Conservation (phyloP, 2,888 invertebrate species). For the Tiphia femorata region DNA sequence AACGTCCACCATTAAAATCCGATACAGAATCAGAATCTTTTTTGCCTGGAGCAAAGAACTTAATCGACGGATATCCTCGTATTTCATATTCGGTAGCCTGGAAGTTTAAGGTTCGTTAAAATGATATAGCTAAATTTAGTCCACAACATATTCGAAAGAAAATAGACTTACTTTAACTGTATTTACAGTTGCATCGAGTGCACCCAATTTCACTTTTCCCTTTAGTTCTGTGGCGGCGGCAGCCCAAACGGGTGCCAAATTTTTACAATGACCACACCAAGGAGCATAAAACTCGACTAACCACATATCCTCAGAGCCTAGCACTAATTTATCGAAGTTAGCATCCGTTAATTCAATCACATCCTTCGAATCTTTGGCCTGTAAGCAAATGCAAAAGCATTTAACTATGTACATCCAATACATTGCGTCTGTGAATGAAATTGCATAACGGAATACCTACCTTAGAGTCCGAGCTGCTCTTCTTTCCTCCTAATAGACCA, state of each 20-base stretch:
- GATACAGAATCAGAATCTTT: constrained; percentile 78
- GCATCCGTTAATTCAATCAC: constrained; percentile 95
- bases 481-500: constrained; percentile 77
- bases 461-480: constrained; percentile 50
- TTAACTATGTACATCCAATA: background rate
- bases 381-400: constrained; percentile 15
- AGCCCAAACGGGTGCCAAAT: constrained; percentile 96
- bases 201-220: constrained; percentile 96
- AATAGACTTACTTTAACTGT: constrained; percentile 72
- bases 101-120: constrained; percentile 4
- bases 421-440: no score
- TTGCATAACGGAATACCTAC: no score
- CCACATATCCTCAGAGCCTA: constrained; percentile 96
- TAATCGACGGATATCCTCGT: constrained; percentile 97
- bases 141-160: background rate
- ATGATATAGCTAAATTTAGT: background rate
- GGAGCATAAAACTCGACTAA: constrained; percentile 98
- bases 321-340: constrained; percentile 93
- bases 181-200: constrained; percentile 95
- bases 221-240: constrained; percentile 94
- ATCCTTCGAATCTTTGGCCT: constrained; percentile 69
- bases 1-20: constrained; percentile 95
- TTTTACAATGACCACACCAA: constrained; percentile 98
- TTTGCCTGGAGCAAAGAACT: constrained; percentile 85
- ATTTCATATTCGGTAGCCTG: constrained; percentile 85